phyloP scores from a whole-genome alignment of 2,113 vertebrate species.

The Poecile atricapillus region DNA sequence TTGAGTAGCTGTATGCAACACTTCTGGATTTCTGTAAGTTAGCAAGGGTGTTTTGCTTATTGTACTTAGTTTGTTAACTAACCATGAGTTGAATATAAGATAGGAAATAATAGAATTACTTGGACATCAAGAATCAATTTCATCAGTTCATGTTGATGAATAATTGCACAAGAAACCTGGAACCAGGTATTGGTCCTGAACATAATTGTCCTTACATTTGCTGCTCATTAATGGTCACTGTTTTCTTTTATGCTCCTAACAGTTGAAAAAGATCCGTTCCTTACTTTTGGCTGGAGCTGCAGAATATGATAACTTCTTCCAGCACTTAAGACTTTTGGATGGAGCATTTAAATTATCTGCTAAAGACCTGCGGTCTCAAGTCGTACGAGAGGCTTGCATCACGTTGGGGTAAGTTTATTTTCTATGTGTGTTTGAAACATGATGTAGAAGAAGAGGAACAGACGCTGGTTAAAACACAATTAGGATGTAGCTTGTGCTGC shows the following conservation, averaged over 20 bases:
- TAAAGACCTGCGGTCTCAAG: conserved; percentile 95
- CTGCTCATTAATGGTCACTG: not conserved
- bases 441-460: not conserved
- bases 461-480: not conserved
- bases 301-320: conserved; percentile 91
- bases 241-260: not conserved
- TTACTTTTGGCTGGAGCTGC: conserved; percentile 88
- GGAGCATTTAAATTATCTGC: conserved; percentile 92
- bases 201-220: not conserved
- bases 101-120: not conserved
- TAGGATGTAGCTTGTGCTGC: not conserved
- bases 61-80: not conserved
- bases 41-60: not conserved
- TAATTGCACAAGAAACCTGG: not conserved
- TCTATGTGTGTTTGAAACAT: not conserved
- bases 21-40: not conserved
- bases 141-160: not conserved
- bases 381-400: conserved; percentile 96
- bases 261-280: conserved; percentile 96
- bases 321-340: conserved; percentile 92
- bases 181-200: not conserved
- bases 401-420: conserved; percentile 85
- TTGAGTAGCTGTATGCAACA: not conserved
- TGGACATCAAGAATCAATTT: not conserved
- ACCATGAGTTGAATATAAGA: not conserved